Conservation (phyloP, 2,888 invertebrate genomes). For the Bugulina stolonifera region DNA sequence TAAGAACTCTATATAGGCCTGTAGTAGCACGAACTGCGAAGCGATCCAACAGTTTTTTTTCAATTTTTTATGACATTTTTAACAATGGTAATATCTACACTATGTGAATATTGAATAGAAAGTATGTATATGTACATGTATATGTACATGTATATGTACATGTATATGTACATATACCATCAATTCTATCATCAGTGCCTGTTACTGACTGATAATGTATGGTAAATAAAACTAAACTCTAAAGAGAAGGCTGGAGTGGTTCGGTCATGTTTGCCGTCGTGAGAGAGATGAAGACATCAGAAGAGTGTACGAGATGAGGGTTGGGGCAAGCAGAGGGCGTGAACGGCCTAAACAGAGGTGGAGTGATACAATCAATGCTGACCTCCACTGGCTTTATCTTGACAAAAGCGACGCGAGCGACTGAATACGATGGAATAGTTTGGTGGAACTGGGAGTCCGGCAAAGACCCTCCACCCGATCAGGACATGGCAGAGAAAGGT, state of each 20-base stretch:
- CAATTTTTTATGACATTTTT: too few species aligned
- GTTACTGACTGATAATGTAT: too few species aligned
- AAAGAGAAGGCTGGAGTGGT: conserved; percentile 8
- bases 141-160: too few species aligned
- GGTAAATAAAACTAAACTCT: too few species aligned
- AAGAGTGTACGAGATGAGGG: background rate
- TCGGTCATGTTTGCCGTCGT: background rate
- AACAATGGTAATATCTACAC: too few species aligned
- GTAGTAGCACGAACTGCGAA: too few species aligned
- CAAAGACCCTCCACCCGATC: background rate
- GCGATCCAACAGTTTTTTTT: too few species aligned
- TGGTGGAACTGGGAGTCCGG: background rate
- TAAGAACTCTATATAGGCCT: too few species aligned
- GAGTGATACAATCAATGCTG: conserved; percentile 4
- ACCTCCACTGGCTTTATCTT: background rate
- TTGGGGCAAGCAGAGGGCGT: background rate
- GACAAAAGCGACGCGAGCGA: background rate
- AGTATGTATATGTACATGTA: too few species aligned
- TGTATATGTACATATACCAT: too few species aligned
- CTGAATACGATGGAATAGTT: background rate
- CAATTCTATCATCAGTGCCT: too few species aligned
- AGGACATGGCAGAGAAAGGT: background rate
- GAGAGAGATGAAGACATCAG: background rate
- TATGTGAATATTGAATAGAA: too few species aligned
- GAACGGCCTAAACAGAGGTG: background rate